Conservation (phyloP, 2,888 invertebrate species). For the Catocala sponsa region DNA sequence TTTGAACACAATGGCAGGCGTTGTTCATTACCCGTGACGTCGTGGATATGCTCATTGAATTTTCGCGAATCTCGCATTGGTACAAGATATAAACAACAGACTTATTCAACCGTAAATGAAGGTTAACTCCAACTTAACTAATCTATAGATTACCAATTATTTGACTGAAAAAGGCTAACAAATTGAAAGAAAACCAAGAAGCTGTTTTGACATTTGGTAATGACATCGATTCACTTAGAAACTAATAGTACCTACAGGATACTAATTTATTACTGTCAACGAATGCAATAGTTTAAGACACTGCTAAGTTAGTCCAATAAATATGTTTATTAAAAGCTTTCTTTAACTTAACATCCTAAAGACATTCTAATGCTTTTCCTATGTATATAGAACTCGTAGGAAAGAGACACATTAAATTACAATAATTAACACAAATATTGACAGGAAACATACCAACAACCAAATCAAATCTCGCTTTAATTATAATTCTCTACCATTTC, state of each 20-base stretch:
- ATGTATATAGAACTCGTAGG: not conserved
- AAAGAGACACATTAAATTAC: not conserved
- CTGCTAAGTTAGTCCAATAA: no score
- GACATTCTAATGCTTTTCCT: not conserved
- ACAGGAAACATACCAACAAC: not conserved
- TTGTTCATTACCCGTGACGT: slow-evolving; percentile 46
- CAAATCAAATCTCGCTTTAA: slow-evolving; percentile 12
- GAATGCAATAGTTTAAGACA: no score
- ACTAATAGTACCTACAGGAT: no score
- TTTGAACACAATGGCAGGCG: slow-evolving; percentile 52
- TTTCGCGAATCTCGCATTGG: slow-evolving; percentile 41
- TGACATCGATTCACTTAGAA: no score
- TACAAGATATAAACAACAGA: slow-evolving; percentile 28
- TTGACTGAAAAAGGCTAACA: not conserved
- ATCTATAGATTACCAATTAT: slow-evolving; percentile 4
- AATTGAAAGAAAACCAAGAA: no score
- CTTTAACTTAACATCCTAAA: no score
- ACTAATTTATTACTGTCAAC: no score
- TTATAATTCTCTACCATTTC: slow-evolving; percentile 22
- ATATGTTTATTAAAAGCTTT: no score
- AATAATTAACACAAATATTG: not conserved
- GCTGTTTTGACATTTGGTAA: no score
- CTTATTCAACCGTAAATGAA: slow-evolving; percentile 38
- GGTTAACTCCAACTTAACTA: slow-evolving; percentile 16
- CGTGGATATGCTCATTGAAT: slow-evolving; percentile 33